Base-by-base conservation (phyloP, 1,140 invertebrate species). In the Lineus longissimus region DNA sequence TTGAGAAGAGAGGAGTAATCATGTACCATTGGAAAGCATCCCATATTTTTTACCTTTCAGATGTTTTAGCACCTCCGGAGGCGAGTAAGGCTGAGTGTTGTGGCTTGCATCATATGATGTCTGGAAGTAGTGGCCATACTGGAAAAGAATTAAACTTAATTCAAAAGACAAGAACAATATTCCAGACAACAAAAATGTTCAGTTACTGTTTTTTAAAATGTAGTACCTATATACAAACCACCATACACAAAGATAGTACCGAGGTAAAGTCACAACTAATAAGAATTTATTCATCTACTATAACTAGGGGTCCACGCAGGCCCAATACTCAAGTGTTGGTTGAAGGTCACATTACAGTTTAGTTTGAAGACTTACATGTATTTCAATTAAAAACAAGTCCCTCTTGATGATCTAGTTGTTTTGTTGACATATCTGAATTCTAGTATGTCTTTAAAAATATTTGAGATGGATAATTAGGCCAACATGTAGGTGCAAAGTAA, bases 81-180 rank as follows among this genome's bases (percentile, higher is more conserved):
- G 72, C 63, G 65, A 51, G 33, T 66, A 62, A 25, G 72, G 73
- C 45, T 66, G 56, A 41, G 36, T 66, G 27, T 74, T 75, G 59
- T 75, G 73, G 45, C 64, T 67, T 19, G 56, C 54, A 40, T 67
- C 70, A 58, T 76, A 76, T 15, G 68, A 72, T 29, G 72, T 64
- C 11, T 74, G 66, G 66, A 75, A 78, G 61, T 76, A 78, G 59
- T 78, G 76, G 30, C 68, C 69, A 63, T 75, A 61, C 76, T 78
- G 67, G 36, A 67, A 70, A 58, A 41, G 47, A 23, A 51, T 7
- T 27, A 51, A 4, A 23, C 9, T 4, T 23, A 51, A n/a, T 23
- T 13, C 11, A 43, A 19, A 43, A 13, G 11, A 19, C 19, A 43
- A 43, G 19, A 43, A 43, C 11, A 11, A 43, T 11, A 43, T 43